These are phyloP conservation scores for Rhyacichthys aspro DNA, from an alignment of 2,797 vertebrate genomes.

Conservation along the genomic window DNA sequence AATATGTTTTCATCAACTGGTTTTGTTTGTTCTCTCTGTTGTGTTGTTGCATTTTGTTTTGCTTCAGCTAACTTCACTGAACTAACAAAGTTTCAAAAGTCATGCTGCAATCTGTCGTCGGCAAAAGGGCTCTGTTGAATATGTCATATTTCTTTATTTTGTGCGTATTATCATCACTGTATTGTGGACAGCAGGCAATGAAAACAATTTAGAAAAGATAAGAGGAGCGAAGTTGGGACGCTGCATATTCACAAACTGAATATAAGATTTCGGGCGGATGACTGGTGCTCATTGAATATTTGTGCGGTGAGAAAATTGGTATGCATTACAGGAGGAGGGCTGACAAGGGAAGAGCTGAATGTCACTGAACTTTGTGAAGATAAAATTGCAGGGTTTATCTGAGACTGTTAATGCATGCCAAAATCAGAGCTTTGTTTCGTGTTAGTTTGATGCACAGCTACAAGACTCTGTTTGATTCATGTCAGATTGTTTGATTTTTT, in stretches of 20 bases:
- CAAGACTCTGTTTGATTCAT: slow-evolving; percentile 31
- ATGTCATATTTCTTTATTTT: slow-evolving; percentile 2
- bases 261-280: slow-evolving; percentile 10
- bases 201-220: background rate
- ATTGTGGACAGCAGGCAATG: slow-evolving; percentile 11
- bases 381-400: slow-evolving; percentile 51
- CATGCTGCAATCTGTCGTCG: background rate
- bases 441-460: slow-evolving; percentile 22
- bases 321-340: slow-evolving; percentile 35
- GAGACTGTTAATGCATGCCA: slow-evolving; percentile 26
- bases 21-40: background rate
- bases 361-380: slow-evolving; percentile 34
- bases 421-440: slow-evolving; percentile 41
- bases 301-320: slow-evolving; percentile 24
- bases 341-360: slow-evolving; percentile 27
- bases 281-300: slow-evolving; percentile 27
- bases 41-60: background rate
- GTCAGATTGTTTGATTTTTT: slow-evolving; percentile 9
- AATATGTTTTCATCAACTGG: background rate
- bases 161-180: background rate
- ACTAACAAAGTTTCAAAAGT: background rate
- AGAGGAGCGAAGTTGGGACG: slow-evolving; percentile 1
- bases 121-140: background rate
- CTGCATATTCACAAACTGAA: slow-evolving; percentile 20
- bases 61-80: background rate